Evolutionary conservation across 2,797 vertebrate species (phyloP), one percentile per base, ranked within the genome.

Genomic region (Argya squamiceps): DNA sequence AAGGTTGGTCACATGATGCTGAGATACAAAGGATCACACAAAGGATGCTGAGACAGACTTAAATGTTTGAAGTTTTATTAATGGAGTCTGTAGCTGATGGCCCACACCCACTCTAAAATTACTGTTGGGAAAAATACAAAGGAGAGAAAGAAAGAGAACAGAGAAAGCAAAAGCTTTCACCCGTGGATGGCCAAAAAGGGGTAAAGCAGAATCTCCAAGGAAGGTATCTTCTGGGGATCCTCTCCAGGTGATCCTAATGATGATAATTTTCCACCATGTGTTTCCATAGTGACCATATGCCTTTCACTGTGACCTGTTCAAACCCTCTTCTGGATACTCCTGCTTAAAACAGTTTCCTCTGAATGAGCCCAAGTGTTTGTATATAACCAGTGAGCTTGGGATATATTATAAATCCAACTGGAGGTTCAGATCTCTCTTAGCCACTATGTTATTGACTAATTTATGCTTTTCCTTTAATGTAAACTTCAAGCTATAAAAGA

Each of bases 1-100:
- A 78, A n/a, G 1, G 2, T 4, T 49, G 27, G 17, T 49, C 46
- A 26, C n/a, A 59, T 0, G 0, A 36, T 30, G 17, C 4, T 44
- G 46, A 32, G n/a, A 46, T 79, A 46, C 21, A 55, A 55, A 30
- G 26, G 15, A 36, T 73, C 29, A 39, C 23, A n/a, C 15, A 56
- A 46, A 58, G 18, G 62, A 47, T 39, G 26, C 29, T 29, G 30
- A 71, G 15, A 49, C 9, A 85, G 39, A 70, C 26, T 49, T 67
- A 49, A 63, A 46, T 39, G 5, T 17, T 84, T 50, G 2, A 68
- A 27, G 34, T 52, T 83, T 92, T 70, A 32, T 74, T 83, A 13
- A 36, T 9, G 12, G 41, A 41, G 3, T 47, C 18, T 70, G 34
- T 37, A 73, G 46, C 19, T 85, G 71, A 37, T 24, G 47, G 19